Evolutionary conservation across 2,797 vertebrate species (phyloP), one percentile per base, ranked within the genome.

Genomic region (Erpetoichthys calabaricus): DNA sequence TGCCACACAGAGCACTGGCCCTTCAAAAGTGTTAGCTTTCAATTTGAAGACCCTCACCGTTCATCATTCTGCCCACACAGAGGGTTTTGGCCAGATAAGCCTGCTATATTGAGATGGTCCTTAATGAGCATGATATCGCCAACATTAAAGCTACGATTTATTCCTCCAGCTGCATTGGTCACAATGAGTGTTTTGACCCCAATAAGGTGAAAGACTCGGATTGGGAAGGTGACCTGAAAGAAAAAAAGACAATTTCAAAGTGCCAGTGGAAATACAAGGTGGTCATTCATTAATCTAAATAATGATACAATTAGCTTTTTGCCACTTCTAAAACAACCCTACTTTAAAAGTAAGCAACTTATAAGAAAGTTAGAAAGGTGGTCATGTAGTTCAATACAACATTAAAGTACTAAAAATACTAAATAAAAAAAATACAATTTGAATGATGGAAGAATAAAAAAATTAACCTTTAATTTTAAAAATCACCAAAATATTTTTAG

Each of bases 111-210:
- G 71, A 92, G 85, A 68, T 91, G 90, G 59, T 92, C 90, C 62
- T 77, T 82, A 55, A 92, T 86, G 60, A 91, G 57, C 90, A 92
- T 90, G 70, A 92, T 81, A 72, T 92, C 89, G 1, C 87, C 89
- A 41, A 86, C 82, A 0, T 69, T 70, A 65, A 78, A 91, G 43
- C 56, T 62, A 7, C 56, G 57, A 47, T 86, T 88, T 56, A 91
- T 66, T 0, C 86, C 88, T 7, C 90, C 88, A 0, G 87, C 84
- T 50, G 90, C 88, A 44, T 91, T 91, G 41, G 89, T 92, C 62
- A 91, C 84, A 56, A 92, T 84, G 63, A 92, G 60, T 44, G 75
- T 79, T 64, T 89, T 57, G 65, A 90, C 85, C 0, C 86, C 87
- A 44, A 92, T 70, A 57, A 90, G 78, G 60, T 60, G 81, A 68